Evolutionary conservation across 1,140 invertebrate genomes (phyloP), one percentile per base, ranked within the genome.

Genomic region (Bombus haemorrhoidalis): DNA sequence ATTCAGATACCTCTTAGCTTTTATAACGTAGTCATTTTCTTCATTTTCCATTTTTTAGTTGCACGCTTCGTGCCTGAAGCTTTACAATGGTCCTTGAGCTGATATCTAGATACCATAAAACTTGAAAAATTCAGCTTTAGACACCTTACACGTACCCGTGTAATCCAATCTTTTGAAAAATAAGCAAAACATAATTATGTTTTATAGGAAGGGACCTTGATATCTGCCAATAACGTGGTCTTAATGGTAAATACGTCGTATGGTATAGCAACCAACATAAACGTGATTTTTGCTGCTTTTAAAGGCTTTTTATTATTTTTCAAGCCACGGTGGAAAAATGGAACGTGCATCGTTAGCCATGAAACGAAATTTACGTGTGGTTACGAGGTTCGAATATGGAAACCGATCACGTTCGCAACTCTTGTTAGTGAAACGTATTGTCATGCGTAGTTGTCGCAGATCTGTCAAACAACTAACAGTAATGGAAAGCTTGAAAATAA

Each of bases 321-420:
- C 13, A 37, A 9, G 18, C 8, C 22, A 1, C 22, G 13, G 8
- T 2, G 5, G 12, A 28, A 18, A 68, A 47, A 79, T 32, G 10
- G 9, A 34, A 28, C 22, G 62, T 32, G 34, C 77, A 18, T 41
- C 39, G n/a, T 47, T 66, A 79, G 39, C 62, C n/a, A 25, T 28
- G 39, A 47, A 66, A 41, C 62, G n/a, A 18, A 32, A 41, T 39
- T 66, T 66, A 34, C 64, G 34, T 57, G 71, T 66, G 62, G 83
- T 81, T 81, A 72, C 73, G n/a, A 53, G n/a, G 15, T 47, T 41
- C 57, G 64, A 75, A 71, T 53, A 66, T n/a, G 83, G 76, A 87
- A 83, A 57, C 64, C 73, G 41, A 47, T 74, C 32, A 47, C n/a
- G 32, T 47, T 47, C 28, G 28, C 28, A 0, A 43, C n/a, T 34